Base-by-base conservation (phyloP, 2,888 invertebrate species). In the Nephrocerus scutellatus region DNA sequence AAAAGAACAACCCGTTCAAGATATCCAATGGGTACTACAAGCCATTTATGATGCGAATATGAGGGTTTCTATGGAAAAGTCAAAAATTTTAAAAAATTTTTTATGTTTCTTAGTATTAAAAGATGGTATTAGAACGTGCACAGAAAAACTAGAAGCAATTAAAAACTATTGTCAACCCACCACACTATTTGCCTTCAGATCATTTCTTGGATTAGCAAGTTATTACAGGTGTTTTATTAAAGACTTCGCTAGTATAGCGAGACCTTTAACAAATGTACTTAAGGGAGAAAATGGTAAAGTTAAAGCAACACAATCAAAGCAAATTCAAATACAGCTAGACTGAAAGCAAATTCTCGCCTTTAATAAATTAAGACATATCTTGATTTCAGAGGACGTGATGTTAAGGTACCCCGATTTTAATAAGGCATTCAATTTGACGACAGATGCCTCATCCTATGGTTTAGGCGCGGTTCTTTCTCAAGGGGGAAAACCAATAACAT, bases 381-480 rank as follows among this genome's bases (percentile, higher is more conserved):
- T 37, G 9, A 25, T 35, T 15, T 46, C 41, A 13, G 38, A 44
- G 14, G 32, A 42, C 12, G 24, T 41, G 7, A 34, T 43, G 16
- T 28, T 46, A 8, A 30, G 29, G 8, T 34, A 46, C 21, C 41
- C 48, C 0, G 36, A 48, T 24, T 48, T 31, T 24, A 37, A 31
- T 4, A 42, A 39, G 23, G 25, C 43, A 2, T 45, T 45, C 14
- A 43, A 47, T 16, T n/a, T 44, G 10, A 55, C 57, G 1, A 58
- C 58, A 2, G 59, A 60, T 34, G 58, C 59, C 2, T 48, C 49
- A 7, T 43, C 53, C 12, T 42, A 23, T 10, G 57, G 54, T 2
- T 32, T 58, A 4, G 58, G 55, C 1, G 52, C 45, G 2, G 52
- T 61, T 6, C 32, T 60, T 8, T 50, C 49, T 4, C 60, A 59